phyloP scores from a whole-genome alignment of 2,113 vertebrate genomes.

The Crotophaga sulcirostris region DNA sequence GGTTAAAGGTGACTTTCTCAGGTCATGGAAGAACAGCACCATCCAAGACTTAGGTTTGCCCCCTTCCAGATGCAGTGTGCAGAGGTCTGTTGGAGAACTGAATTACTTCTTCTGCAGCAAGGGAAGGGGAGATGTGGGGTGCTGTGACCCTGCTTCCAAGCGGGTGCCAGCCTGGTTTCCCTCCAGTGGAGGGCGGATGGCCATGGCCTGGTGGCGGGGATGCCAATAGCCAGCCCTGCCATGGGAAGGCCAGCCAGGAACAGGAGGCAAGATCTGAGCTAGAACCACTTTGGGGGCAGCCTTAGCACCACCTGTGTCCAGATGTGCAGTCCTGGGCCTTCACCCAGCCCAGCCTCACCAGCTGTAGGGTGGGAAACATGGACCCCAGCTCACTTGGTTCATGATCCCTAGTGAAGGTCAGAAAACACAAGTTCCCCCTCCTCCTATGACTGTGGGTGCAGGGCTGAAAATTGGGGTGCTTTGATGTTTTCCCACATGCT shows the following conservation, averaged over 20 bases:
- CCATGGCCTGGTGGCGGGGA: accelerated
- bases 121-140: no score
- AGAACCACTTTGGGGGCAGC: neutral
- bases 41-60: accelerated
- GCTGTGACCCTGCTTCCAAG: accelerated
- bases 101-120: no score
- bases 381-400: accelerated
- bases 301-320: no score
- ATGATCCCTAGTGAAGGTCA: neutral
- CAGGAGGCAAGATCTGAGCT: neutral
- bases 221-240: neutral
- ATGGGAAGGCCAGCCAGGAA: neutral
- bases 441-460: neutral
- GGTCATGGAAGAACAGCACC: neutral
- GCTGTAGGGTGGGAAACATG: accelerated
- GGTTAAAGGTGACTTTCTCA: neutral
- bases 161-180: neutral
- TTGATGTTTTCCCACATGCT: neutral
- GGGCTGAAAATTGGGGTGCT: neutral
- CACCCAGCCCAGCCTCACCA: no score
- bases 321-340: no score
- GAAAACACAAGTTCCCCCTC: neutral
- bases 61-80: neutral
- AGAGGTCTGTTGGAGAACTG: neutral
- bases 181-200: accelerated